Evolutionary conservation across 2,888 invertebrate genomes (phyloP).

Genomic region (Leptinotarsa peninsularis): DNA sequence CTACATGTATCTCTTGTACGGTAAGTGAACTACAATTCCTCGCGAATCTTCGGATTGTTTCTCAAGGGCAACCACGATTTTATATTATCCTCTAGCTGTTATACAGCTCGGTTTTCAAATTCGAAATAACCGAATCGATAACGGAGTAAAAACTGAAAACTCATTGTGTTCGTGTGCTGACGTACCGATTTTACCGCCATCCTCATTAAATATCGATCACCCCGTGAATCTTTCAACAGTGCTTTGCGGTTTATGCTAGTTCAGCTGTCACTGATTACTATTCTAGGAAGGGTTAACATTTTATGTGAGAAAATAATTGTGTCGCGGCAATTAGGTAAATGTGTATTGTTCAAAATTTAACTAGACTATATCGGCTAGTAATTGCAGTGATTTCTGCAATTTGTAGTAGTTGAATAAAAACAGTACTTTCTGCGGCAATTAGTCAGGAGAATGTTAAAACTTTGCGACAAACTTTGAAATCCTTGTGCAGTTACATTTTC

Average conservation of each 20-base stretch:
- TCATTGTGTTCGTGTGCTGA: constrained; percentile 30
- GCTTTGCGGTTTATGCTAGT: constrained; percentile 16
- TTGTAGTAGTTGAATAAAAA: constrained; percentile 1
- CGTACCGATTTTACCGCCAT: constrained; percentile 32
- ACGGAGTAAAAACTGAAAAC: constrained; percentile 14
- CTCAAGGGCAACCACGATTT: constrained; percentile 42
- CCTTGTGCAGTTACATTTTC: no score
- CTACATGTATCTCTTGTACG: constrained; percentile 52
- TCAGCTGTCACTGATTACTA: constrained; percentile 33
- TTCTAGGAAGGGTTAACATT: constrained; percentile 26
- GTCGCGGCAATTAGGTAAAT: constrained; percentile 10
- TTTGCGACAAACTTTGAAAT: no score
- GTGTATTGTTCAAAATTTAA: constrained; percentile 13
- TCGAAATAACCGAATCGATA: constrained; percentile 13
- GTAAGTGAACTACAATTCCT: constrained; percentile 50
- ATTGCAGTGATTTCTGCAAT: constrained; percentile 9
- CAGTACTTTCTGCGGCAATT: background rate
- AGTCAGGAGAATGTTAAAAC: background rate
- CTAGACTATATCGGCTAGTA: background rate
- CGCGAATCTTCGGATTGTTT: constrained; percentile 44
- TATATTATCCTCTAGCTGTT: constrained; percentile 23
- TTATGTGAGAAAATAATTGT: constrained; percentile 28
- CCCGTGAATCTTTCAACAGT: constrained; percentile 31
- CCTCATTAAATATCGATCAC: constrained; percentile 33
- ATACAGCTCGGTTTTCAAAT: background rate